Percentiles rank a stretch among this genome's conserved stretches.
phyloP scores from a whole-genome alignment of 2,797 vertebrate genomes.

The Xerus rutilus region DNA sequence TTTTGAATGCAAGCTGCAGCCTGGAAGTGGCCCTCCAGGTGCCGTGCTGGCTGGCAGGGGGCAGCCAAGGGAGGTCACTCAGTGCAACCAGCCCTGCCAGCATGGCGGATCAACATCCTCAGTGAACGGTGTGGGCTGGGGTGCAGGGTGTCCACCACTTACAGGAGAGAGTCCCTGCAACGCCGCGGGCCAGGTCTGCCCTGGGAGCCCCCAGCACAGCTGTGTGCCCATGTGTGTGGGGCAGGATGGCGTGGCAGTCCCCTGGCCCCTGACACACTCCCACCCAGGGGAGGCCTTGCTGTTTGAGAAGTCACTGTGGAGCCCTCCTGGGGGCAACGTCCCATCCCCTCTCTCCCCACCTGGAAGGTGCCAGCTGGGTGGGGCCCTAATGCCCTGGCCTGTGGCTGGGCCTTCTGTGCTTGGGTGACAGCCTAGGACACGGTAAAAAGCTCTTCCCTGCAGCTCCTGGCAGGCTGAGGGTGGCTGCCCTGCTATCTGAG shows the following conservation, averaged over 20 bases:
- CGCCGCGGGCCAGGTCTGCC: background rate
- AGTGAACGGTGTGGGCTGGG: background rate
- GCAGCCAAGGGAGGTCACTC: fast-evolving
- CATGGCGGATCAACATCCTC: background rate
- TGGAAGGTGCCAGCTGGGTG: no score
- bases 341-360: background rate
- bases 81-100: background rate
- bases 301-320: background rate
- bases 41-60: fast-evolving
- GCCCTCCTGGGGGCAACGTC: no score
- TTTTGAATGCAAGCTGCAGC: background rate
- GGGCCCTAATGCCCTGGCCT: background rate
- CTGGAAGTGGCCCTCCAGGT: background rate
- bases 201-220: no score
- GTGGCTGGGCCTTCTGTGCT: background rate
- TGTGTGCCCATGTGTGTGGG: fast-evolving
- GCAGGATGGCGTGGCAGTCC: background rate
- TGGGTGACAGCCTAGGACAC: background rate
- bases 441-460: background rate
- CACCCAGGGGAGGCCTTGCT: background rate
- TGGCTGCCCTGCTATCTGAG: background rate
- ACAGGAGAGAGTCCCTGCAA: no score
- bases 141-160: no score
- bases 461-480: background rate
- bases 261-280: background rate